phyloP scores from a whole-genome alignment of 2,888 invertebrate species.

The Heliothis peltigera region DNA sequence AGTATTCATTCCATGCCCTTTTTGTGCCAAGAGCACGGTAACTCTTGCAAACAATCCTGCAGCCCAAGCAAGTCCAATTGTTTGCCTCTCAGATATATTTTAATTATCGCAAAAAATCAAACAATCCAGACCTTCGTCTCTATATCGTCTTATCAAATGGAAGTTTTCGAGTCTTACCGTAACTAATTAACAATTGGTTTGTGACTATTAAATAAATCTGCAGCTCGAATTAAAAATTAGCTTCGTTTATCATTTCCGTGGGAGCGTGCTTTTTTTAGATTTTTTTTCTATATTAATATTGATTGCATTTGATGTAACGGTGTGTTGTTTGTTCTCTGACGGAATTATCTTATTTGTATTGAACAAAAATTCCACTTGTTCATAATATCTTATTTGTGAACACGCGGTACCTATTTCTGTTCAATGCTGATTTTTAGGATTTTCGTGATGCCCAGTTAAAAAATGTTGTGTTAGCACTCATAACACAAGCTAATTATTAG shows the following conservation, averaged over 20 bases:
- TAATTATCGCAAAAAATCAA: constrained; percentile 53
- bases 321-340: constrained; percentile 55
- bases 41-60: too few relatives aligned
- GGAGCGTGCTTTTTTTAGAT: constrained; percentile 69
- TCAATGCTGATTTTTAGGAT: constrained; percentile 11
- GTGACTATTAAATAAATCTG: constrained; percentile 80
- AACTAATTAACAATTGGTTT: constrained; percentile 80
- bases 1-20: too few relatives aligned
- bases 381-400: constrained; percentile 24
- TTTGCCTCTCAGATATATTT: constrained; percentile 32
- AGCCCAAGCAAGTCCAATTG: not conserved
- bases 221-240: constrained; percentile 83
- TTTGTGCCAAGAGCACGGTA: too few relatives aligned
- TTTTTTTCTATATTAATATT: constrained; percentile 58
- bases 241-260: constrained; percentile 79
- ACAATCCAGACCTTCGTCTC: constrained; percentile 38
- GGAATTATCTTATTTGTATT: constrained; percentile 27
- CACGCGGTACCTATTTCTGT: constrained; percentile 13
- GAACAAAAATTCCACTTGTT: too few relatives aligned
- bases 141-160: constrained; percentile 64
- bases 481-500: too few relatives aligned
- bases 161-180: constrained; percentile 70
- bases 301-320: constrained; percentile 55
- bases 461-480: too few relatives aligned
- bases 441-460: too few relatives aligned